Evolutionary conservation across 1,140 invertebrate genomes (phyloP).

Genomic region (Ephestia elutella): DNA sequence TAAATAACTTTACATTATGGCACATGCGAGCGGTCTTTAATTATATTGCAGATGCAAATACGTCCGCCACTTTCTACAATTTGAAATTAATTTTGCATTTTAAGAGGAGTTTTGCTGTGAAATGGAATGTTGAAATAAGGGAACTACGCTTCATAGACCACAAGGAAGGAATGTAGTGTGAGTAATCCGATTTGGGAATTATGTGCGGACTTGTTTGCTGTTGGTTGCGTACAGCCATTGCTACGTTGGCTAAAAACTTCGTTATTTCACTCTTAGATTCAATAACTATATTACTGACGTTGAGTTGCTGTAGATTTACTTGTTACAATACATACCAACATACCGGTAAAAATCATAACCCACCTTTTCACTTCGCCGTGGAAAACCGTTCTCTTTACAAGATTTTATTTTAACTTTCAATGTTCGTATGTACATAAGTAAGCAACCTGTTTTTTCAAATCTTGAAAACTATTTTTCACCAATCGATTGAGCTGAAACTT

Average conservation of each 20-base stretch:
- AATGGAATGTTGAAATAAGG: slow-evolving; percentile 12
- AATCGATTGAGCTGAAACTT: no score
- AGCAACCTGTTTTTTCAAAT: no score
- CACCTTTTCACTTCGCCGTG: no score
- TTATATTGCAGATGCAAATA: slow-evolving; percentile 50
- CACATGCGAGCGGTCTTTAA: slow-evolving; percentile 38
- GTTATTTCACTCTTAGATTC: no score
- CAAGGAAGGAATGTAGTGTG: background rate
- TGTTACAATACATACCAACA: no score
- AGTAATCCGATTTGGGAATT: background rate
- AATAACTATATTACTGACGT: no score
- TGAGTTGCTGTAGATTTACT: no score
- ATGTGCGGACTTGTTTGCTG: background rate
- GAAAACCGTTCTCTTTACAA: no score
- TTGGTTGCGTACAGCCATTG: background rate
- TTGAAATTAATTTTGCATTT: slow-evolving; percentile 61
- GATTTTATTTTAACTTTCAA: no score
- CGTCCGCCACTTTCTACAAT: slow-evolving; percentile 38
- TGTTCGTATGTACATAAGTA: no score
- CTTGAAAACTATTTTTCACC: no score
- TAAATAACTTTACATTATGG: slow-evolving; percentile 38
- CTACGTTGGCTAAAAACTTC: background rate
- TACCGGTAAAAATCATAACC: no score
- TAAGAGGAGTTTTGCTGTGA: slow-evolving; percentile 38
- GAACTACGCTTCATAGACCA: background rate